Base-by-base conservation (phyloP, 1,140 invertebrate genomes). In the Pectinophora gossypiella region DNA sequence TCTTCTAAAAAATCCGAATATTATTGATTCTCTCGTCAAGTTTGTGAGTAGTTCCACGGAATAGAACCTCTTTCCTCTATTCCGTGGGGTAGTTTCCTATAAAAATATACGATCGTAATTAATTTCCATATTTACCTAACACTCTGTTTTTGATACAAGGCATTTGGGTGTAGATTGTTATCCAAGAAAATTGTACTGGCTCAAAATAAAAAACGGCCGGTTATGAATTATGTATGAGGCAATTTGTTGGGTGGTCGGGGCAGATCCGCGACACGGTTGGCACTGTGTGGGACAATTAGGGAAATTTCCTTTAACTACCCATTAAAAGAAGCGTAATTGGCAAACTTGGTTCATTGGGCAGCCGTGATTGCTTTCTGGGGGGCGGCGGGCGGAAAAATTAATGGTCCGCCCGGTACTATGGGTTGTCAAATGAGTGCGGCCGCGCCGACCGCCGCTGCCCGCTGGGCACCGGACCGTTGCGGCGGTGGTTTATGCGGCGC, bases 281-380 rank as follows among this genome's bases (percentile, higher is more conserved):
- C 56, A 45, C 42, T 27, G 43, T 49, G 48, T 61, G 57, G 50
- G 54, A 48, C 68, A 71, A 73, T 72, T 72, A 76, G 58, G 63
- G 51, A 63, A 56, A 65, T 70, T 68, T 71, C 64, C 61, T 68
- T 68, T 63, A 72, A 72, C 59, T 61, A 59, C 56, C 67, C 64
- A 73, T 76, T 68, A 68, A 72, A 70, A 64, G 62, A 69, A 64
- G 54, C 56, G 58, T 74, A 72, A 77, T 71, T 72, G 64, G 67
- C 59, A 67, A 72, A 72, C 61, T 72, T 72, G 71, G 59, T 74
- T 73, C 73, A 69, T 76, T 74, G 73, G 57, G 66, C 63, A 68
- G 54, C 60, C 56, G 53, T 64, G 74, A 77, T 72, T 74, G 72
- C 64, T 72, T 72, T 69, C 64, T 61, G 48, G 51, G 68, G 51